These are phyloP conservation scores for Rousettus madagascariensis DNA, from an alignment of 2,797 vertebrate genomes.

Conservation along the genomic window DNA sequence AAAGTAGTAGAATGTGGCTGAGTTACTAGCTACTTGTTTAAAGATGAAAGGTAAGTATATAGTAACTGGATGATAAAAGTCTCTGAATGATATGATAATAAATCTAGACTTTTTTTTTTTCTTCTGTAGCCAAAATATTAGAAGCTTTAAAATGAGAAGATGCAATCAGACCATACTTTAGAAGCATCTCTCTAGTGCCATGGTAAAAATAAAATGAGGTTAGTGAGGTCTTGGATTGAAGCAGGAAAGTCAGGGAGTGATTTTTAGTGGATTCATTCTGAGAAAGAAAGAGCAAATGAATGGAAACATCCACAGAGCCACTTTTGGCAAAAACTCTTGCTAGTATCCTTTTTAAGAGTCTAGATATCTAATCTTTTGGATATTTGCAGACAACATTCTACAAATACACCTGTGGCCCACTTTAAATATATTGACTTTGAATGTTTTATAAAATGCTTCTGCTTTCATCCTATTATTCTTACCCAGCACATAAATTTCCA, in stretches of 20 bases:
- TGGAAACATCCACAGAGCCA: not conserved
- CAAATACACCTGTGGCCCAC: not conserved
- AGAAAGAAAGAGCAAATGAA: not conserved
- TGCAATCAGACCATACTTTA: not conserved
- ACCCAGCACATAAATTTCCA: not conserved
- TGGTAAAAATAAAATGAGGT: not conserved
- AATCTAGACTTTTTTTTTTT: not conserved
- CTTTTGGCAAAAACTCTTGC: not conserved
- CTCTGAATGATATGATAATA: not conserved
- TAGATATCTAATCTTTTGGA: not conserved
- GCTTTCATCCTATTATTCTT: not conserved
- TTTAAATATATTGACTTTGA: not conserved
- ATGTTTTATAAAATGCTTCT: not conserved
- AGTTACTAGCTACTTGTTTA: not conserved
- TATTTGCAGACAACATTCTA: not conserved
- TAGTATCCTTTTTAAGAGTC: not conserved
- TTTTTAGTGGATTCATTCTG: not conserved
- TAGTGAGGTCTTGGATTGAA: not conserved
- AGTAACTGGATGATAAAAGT: not conserved
- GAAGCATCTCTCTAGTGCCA: not conserved
- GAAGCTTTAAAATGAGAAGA: not conserved
- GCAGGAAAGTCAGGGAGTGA: accelerated
- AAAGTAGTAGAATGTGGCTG: not conserved
- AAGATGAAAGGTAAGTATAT: not conserved
- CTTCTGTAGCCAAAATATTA: not conserved